phyloP scores from a whole-genome alignment of 2,113 vertebrate genomes.

The Datnioides undecimradiatus region DNA sequence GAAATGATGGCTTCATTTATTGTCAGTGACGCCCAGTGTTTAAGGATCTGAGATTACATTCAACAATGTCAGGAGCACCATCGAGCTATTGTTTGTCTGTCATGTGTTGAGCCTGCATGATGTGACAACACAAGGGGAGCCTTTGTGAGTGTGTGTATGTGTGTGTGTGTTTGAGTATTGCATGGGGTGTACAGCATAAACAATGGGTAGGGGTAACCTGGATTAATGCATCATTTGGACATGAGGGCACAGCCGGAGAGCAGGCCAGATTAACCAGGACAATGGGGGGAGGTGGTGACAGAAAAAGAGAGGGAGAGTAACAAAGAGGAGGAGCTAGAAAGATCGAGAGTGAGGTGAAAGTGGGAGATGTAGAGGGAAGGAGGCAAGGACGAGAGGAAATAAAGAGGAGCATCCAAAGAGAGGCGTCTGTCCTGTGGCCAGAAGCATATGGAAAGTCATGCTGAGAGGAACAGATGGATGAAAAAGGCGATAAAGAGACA shows the following conservation, averaged over 20 bases:
- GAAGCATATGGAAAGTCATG: neutral
- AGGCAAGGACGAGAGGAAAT: neutral
- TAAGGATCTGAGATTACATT: slow-evolving; percentile 62
- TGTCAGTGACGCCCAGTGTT: slow-evolving; percentile 39
- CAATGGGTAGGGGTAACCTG: slow-evolving; percentile 68
- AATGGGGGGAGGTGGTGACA: slow-evolving; percentile 33
- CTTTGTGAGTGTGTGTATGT: slow-evolving; percentile 32
- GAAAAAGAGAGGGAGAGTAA: neutral
- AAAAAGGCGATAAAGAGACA: slow-evolving; percentile 6
- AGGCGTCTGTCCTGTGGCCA: slow-evolving; percentile 1
- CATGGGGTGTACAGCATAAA: slow-evolving; percentile 51
- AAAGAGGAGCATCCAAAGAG: neutral
- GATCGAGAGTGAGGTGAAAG: neutral
- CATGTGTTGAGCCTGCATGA: slow-evolving; percentile 55
- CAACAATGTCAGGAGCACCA: slow-evolving; percentile 39
- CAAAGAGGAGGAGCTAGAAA: slow-evolving; percentile 5
- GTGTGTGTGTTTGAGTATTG: slow-evolving; percentile 19
- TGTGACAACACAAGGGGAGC: slow-evolving; percentile 34
- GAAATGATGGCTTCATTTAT: slow-evolving; percentile 60
- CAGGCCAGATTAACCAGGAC: slow-evolving; percentile 67
- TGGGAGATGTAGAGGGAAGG: neutral
- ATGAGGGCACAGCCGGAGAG: slow-evolving; percentile 61
- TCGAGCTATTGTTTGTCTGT: slow-evolving; percentile 52
- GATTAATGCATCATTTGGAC: slow-evolving; percentile 76
- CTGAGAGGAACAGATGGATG: neutral